Conservation (phyloP, 2,888 invertebrate species). For the Clunio marinus region DNA sequence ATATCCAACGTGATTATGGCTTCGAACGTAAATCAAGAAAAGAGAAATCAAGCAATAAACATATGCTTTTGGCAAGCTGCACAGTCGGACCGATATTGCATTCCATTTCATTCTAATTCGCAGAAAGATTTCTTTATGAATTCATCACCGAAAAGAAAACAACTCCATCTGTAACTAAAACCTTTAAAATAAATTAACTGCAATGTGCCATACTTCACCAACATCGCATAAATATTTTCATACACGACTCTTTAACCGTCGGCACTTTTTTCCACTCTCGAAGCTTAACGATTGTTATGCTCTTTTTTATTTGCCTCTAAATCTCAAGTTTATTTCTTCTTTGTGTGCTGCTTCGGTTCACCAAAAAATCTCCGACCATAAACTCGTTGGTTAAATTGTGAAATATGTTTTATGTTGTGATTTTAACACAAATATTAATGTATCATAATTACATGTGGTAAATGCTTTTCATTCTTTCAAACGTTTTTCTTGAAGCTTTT, state of each 20-base stretch:
- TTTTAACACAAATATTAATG: slow-evolving; percentile 32
- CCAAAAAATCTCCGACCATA: neutral
- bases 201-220: slow-evolving; percentile 19
- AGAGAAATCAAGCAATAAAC: neutral
- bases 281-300: slow-evolving; percentile 28
- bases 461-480: neutral
- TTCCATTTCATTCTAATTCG: too few relatives aligned
- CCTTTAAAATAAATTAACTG: slow-evolving; percentile 15
- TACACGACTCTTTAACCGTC: slow-evolving; percentile 25
- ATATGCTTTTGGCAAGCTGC: too few relatives aligned
- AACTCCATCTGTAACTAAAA: slow-evolving; percentile 14
- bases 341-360: neutral
- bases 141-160: neutral
- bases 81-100: too few relatives aligned
- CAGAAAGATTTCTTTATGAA: too few relatives aligned
- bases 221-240: slow-evolving; percentile 18
- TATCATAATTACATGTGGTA: slow-evolving; percentile 33
- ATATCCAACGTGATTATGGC: neutral
- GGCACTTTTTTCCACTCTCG: slow-evolving; percentile 28
- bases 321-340: slow-evolving; percentile 24
- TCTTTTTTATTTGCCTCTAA: slow-evolving; percentile 28
- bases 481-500: neutral
- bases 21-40: neutral
- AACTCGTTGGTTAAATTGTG: slow-evolving; percentile 1
- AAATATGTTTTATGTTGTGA: slow-evolving; percentile 22